Evolutionary conservation across 2,888 invertebrate species (phyloP).

Genomic region (Dasysyrphus albostriatus): DNA sequence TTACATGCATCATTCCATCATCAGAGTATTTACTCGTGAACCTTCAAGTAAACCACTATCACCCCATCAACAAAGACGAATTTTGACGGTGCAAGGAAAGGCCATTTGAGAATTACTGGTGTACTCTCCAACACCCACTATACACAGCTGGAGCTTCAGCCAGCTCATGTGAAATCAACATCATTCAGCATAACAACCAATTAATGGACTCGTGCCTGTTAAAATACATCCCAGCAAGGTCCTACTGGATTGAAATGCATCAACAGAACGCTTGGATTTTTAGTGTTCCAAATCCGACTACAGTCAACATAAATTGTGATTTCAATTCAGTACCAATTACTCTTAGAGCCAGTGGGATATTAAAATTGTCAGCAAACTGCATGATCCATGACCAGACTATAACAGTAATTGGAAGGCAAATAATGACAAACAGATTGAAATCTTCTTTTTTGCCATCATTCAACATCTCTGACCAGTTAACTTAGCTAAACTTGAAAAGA

Average conservation of each 20-base stretch:
- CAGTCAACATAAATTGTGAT: background rate
- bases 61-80: background rate
- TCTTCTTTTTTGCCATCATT: too few relatives aligned
- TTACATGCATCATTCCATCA: background rate
- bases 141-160: too few relatives aligned
- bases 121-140: background rate
- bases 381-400: too few relatives aligned
- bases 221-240: background rate
- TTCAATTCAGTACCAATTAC: too few relatives aligned
- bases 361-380: too few relatives aligned
- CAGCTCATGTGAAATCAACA: too few relatives aligned
- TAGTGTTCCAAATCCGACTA: background rate
- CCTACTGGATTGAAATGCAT: background rate
- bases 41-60: too few relatives aligned
- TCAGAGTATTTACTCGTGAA: background rate
- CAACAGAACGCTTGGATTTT: slow-evolving; percentile 1
- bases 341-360: too few relatives aligned
- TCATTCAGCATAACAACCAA: background rate
- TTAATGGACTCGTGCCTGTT: background rate
- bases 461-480: too few relatives aligned
- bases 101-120: background rate
- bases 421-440: too few relatives aligned
- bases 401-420: too few relatives aligned
- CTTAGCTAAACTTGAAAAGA: too few relatives aligned
- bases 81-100: background rate